Base-by-base conservation (phyloP, 2,797 vertebrate species). In the Galago senegalensis region DNA sequence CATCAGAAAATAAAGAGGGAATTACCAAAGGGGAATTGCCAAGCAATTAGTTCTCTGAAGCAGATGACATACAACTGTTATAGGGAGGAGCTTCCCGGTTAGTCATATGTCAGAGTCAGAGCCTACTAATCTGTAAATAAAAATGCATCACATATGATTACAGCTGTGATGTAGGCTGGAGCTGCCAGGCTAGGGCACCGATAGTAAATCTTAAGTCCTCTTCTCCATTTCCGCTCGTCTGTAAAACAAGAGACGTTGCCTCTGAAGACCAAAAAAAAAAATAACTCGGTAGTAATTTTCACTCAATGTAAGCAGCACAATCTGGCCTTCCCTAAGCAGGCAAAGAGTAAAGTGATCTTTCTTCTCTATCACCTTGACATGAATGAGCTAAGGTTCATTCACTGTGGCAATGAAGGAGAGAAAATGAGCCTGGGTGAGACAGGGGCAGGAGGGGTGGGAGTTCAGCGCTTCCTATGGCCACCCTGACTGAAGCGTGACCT, bases 1-100 rank as follows among this genome's bases (percentile, higher is more conserved):
- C 98, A 98, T 98, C 98, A 98, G 98, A 98, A 99, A 98, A 98
- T 98, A 98, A 98, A 98, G 98, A 98, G 98, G 98, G 98, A 98
- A 99, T 98, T 98, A 98, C 98, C 98, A 98, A 98, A 98, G 98
- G 98, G 98, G 98, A 98, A 98, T 98, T 98, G 98, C 98, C 98
- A 98, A 98, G 98, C 99, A 99, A 99, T 98, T 99, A 99, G 98
- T 98, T 98, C 98, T 98, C 98, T 97, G 98, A 98, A 98, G 98
- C 98, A 98, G 98, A 99, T 98, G 98, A 99, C 98, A 98, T 97
- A 98, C 98, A 98, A 98, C 98, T 98, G 98, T 97, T 97, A 96
- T 89, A 98, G 98, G 98, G 98, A 98, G 98, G 98, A 97, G 98
- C 98, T 95, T 98, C 96, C 79, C 76, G 58, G 80, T 97, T 98